phyloP scores from a whole-genome alignment of 2,113 vertebrate species.

The Sula dactylatra region DNA sequence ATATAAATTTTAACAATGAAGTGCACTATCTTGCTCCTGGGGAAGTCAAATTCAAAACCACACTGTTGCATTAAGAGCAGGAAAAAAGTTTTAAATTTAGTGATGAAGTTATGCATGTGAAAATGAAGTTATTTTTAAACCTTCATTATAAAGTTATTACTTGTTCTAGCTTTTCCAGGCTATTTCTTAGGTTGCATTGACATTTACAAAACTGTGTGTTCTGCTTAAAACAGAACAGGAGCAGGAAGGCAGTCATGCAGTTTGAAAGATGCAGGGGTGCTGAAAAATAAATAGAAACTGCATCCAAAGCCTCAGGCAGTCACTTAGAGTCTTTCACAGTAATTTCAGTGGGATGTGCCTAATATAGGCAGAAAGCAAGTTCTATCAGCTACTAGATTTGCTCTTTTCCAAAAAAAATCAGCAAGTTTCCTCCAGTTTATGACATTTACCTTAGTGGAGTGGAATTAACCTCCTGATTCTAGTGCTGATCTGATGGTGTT shows the following conservation, averaged over 20 bases:
- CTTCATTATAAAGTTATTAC: not conserved
- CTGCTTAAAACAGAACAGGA: not conserved
- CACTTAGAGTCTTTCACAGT: not conserved
- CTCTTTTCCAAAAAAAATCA: not conserved
- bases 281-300: not conserved
- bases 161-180: not conserved
- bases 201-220: not conserved
- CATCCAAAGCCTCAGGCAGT: not conserved
- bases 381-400: not conserved
- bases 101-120: not conserved
- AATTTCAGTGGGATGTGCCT: not conserved
- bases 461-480: not conserved
- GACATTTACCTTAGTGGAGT: not conserved
- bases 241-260: not conserved
- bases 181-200: not conserved
- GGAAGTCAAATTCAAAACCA: not conserved
- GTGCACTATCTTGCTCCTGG: not conserved
- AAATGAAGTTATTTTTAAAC: not conserved
- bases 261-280: not conserved
- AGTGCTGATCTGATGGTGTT: not conserved
- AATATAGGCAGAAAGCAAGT: not conserved
- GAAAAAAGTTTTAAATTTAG: not conserved
- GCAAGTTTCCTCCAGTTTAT: not conserved
- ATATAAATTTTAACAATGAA: not conserved
- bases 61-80: not conserved